Evolutionary conservation across 2,797 vertebrate species (phyloP).

Genomic region (Ceyx erithaca): DNA sequence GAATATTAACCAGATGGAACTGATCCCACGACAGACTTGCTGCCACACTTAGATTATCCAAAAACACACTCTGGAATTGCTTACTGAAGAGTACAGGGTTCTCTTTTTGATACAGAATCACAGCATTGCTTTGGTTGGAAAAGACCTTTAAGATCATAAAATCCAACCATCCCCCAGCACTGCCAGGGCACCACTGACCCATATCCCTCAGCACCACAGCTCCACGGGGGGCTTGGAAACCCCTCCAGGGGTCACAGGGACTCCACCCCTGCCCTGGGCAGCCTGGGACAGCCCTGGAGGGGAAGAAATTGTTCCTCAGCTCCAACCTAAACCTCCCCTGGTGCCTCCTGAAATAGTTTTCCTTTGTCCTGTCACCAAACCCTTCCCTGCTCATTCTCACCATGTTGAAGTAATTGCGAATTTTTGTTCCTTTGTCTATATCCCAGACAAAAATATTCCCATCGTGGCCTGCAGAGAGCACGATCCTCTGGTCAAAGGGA

Average conservation of each 20-base stretch:
- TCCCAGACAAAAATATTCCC: conserved; percentile 99
- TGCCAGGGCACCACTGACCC: not conserved
- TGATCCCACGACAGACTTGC: not conserved
- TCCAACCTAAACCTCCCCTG: not conserved
- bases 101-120: not conserved
- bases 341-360: not conserved
- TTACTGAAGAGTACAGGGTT: not conserved
- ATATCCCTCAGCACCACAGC: not conserved
- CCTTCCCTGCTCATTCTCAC: conserved; percentile 71
- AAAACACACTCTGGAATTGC: not conserved
- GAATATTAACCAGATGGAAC: not conserved
- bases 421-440: conserved; percentile 91
- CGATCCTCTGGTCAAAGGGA: conserved; percentile 94
- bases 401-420: conserved; percentile 99
- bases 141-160: not conserved
- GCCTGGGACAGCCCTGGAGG: not conserved
- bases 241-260: not conserved
- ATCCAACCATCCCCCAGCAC: not conserved
- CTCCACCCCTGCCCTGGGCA: not conserved
- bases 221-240: not conserved
- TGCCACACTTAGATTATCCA: not conserved
- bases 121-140: not conserved
- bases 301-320: not conserved
- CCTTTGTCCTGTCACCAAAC: not conserved
- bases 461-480: conserved; percentile 95